These are phyloP conservation scores for Agriopis leucophaearia DNA, from an alignment of 2,888 invertebrate species.

Conservation along the genomic window DNA sequence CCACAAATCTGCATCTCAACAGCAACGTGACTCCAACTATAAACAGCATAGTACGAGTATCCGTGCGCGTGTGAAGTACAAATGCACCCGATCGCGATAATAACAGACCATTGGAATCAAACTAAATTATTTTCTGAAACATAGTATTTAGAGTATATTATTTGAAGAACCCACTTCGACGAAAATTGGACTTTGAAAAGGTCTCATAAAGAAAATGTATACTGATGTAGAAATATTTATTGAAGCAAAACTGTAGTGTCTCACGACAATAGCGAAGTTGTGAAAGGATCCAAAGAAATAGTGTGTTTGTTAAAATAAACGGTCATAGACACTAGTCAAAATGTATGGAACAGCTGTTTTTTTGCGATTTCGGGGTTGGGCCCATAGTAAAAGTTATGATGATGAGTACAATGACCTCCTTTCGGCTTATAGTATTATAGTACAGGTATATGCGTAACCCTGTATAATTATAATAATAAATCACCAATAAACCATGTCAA, in stretches of 20 bases:
- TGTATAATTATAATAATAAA: slow-evolving; percentile 23
- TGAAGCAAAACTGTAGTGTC: background rate
- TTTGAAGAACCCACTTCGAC: too few relatives aligned
- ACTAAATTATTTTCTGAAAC: background rate
- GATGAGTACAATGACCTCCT: too few relatives aligned
- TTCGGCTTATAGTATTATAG: too few relatives aligned
- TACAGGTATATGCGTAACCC: too few relatives aligned
- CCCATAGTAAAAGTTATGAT: too few relatives aligned
- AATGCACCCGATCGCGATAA: slow-evolving; percentile 35
- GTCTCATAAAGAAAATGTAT: too few relatives aligned
- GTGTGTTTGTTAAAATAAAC: background rate
- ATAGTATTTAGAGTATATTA: too few relatives aligned
- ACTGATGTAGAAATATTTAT: background rate
- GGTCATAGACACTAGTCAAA: too few relatives aligned
- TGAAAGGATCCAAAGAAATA: background rate
- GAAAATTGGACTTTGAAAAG: too few relatives aligned
- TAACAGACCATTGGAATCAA: slow-evolving; percentile 13
- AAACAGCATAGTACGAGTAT: slow-evolving; percentile 46
- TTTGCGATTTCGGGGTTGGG: too few relatives aligned
- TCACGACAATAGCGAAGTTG: background rate
- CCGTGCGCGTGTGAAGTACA: slow-evolving; percentile 50
- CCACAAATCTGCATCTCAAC: slow-evolving; percentile 53
- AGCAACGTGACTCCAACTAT: slow-evolving; percentile 61
- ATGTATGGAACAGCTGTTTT: too few relatives aligned
- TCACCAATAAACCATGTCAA: slow-evolving; percentile 27